phyloP scores from a whole-genome alignment of 2,113 vertebrate species.

The Rutilus rutilus region DNA sequence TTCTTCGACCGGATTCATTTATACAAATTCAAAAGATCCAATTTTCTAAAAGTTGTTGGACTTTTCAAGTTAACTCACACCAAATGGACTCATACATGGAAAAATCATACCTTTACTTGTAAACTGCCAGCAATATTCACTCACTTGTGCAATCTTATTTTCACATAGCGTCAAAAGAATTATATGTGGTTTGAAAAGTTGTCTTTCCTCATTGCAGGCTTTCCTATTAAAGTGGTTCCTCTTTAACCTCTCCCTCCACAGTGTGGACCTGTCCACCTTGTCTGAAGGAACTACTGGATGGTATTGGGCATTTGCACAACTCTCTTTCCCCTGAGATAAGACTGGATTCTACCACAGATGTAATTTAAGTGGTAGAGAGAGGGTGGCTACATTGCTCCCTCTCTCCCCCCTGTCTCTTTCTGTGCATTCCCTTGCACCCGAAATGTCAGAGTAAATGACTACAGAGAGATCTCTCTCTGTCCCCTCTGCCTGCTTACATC shows the following conservation, averaged over 20 bases:
- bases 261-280: neutral
- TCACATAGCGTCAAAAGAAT: neutral
- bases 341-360: conserved; percentile 13
- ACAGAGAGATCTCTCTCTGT: conserved; percentile 41
- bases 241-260: neutral
- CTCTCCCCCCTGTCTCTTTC: conserved; percentile 1
- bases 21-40: neutral
- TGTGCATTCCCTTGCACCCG: conserved; percentile 40
- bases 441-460: conserved; percentile 40
- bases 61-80: neutral
- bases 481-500: conserved; percentile 22
- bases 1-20: neutral
- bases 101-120: neutral
- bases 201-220: neutral
- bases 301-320: neutral
- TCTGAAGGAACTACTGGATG: neutral
- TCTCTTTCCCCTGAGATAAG: conserved; percentile 28
- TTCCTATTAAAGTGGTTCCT: conserved; percentile 2
- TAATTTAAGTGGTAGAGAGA: conserved; percentile 50
- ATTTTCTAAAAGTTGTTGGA: neutral
- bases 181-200: neutral
- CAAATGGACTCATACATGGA: no score
- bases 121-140: neutral
- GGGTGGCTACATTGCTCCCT: neutral
- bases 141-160: neutral